These are phyloP conservation scores for Bufo gargarizans DNA, from an alignment of 2,113 vertebrate genomes.

Conservation along the genomic window DNA sequence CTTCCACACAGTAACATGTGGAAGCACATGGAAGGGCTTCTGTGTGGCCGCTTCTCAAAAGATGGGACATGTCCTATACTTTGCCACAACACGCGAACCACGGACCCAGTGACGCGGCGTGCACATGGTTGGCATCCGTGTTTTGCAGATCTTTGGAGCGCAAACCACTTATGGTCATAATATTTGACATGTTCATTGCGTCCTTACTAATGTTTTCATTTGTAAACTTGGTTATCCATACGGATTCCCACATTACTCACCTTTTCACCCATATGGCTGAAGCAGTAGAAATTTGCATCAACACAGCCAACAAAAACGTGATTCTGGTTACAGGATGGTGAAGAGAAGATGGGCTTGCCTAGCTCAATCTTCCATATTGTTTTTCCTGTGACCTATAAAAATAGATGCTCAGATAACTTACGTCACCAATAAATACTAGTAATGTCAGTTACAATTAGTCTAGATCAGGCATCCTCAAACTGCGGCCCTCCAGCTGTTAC, in stretches of 20 bases:
- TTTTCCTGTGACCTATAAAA: slow-evolving; percentile 75
- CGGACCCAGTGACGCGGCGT: too few species aligned
- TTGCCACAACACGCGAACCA: too few species aligned
- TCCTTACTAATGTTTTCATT: background rate
- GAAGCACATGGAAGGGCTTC: background rate
- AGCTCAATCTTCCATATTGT: slow-evolving; percentile 79
- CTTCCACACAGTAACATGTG: background rate
- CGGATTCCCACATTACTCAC: slow-evolving; percentile 66
- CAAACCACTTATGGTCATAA: background rate
- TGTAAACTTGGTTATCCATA: background rate
- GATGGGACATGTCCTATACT: too few species aligned
- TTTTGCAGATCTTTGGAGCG: too few species aligned
- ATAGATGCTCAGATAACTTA: too few species aligned
- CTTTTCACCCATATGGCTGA: slow-evolving; percentile 81
- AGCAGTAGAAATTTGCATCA: slow-evolving; percentile 83
- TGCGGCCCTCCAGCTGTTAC: too few species aligned
- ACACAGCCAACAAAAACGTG: slow-evolving; percentile 84
- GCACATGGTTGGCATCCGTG: too few species aligned
- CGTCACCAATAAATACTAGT: too few species aligned
- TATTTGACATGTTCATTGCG: background rate
- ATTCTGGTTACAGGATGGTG: slow-evolving; percentile 75
- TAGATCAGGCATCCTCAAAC: too few species aligned
- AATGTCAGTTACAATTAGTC: too few species aligned
- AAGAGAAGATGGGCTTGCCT: slow-evolving; percentile 89
- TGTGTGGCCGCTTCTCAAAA: too few species aligned